Conservation (phyloP, 2,113 vertebrate genomes). For the Podarcis cretensis region DNA sequence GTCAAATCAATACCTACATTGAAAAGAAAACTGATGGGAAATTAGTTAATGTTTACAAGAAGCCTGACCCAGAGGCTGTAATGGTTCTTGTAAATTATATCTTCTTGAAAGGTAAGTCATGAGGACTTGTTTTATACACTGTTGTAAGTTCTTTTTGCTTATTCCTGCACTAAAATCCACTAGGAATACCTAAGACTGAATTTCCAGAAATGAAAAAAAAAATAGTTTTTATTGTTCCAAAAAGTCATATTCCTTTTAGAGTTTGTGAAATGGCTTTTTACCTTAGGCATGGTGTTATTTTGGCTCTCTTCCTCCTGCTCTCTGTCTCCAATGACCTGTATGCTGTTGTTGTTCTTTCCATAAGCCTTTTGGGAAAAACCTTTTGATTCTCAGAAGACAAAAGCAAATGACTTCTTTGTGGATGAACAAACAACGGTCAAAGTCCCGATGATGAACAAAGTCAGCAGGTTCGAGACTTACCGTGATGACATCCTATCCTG, state of each 20-base stretch:
- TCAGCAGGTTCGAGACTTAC: slow-evolving; percentile 31
- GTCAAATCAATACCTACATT: slow-evolving; percentile 82
- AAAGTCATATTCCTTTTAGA: too few relatives aligned
- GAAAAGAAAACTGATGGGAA: slow-evolving; percentile 82
- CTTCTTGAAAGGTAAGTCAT: slow-evolving; percentile 81
- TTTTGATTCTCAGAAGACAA: slow-evolving; percentile 62
- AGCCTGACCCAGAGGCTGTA: slow-evolving; percentile 71
- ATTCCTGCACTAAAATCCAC: too few relatives aligned
- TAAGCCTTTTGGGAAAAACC: slow-evolving; percentile 75
- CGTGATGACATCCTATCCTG: slow-evolving; percentile 55
- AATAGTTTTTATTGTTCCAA: too few relatives aligned
- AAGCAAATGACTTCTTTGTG: slow-evolving; percentile 58
- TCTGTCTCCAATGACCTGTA: too few relatives aligned
- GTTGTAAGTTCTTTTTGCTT: too few relatives aligned
- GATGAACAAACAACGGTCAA: slow-evolving; percentile 66
- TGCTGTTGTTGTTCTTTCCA: too few relatives aligned
- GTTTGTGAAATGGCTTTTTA: too few relatives aligned
- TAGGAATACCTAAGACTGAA: too few relatives aligned
- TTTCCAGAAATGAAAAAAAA: too few relatives aligned
- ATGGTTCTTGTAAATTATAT: slow-evolving; percentile 88
- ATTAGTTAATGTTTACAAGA: slow-evolving; percentile 79
- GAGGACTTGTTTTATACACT: background rate
- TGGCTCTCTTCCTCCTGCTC: too few relatives aligned
- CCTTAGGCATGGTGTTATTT: too few relatives aligned
- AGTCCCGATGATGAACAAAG: slow-evolving; percentile 78